Conservation (phyloP, 2,797 vertebrate species). For the Taeniopygia guttata region DNA sequence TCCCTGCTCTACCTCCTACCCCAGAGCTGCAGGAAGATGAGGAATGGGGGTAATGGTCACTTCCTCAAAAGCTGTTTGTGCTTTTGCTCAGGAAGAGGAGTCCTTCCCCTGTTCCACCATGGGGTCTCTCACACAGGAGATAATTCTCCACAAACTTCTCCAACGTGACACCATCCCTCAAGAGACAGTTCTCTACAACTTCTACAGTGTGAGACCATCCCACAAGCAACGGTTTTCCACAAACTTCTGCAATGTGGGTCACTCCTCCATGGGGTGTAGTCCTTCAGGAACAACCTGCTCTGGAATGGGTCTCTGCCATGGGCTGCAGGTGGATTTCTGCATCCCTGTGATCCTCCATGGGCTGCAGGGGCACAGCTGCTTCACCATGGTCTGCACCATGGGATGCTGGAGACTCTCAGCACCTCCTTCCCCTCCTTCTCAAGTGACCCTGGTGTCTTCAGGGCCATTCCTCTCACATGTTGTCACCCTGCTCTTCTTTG, state of each 20-base stretch:
- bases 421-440: not conserved
- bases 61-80: not conserved
- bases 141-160: not conserved
- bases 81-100: not conserved
- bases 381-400: too few relatives aligned
- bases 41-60: not conserved
- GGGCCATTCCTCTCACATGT: not conserved
- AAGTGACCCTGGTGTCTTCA: not conserved
- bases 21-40: not conserved
- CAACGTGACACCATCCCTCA: not conserved
- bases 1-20: not conserved
- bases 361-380: not conserved
- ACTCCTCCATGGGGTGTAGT: not conserved
- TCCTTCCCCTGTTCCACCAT: not conserved
- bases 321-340: not conserved
- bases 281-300: not conserved
- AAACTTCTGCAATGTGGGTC: fast-evolving
- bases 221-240: fast-evolving
- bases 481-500: not conserved
- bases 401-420: not conserved
- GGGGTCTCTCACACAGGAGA: not conserved
- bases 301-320: too few relatives aligned
- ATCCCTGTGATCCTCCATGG: not conserved
- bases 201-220: not conserved
- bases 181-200: not conserved